Conservation (phyloP, 2,888 invertebrate species). For the Dendrolimus houi region DNA sequence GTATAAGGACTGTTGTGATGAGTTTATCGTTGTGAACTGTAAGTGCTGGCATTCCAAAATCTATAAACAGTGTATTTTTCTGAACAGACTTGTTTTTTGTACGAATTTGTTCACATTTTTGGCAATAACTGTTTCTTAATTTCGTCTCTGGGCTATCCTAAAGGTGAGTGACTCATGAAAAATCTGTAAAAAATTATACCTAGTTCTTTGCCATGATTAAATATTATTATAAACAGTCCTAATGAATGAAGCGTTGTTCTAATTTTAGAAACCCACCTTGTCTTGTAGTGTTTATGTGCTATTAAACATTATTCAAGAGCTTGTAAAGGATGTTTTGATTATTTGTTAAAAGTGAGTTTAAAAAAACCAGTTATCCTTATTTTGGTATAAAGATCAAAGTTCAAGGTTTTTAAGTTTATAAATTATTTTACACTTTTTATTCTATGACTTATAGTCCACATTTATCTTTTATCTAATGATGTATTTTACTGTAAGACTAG, state of each 20-base stretch:
- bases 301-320: not conserved
- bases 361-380: too few species aligned
- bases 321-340: too few species aligned
- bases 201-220: not conserved
- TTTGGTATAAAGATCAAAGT: too few species aligned
- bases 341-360: too few species aligned
- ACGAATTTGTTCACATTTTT: conserved; percentile 22
- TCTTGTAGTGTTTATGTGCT: conserved; percentile 4
- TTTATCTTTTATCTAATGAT: too few species aligned
- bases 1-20: not conserved
- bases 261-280: conserved; percentile 34
- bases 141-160: conserved; percentile 20
- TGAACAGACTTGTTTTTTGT: conserved; percentile 43
- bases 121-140: not conserved
- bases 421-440: too few species aligned
- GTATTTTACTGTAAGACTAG: too few species aligned
- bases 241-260: conserved; percentile 23
- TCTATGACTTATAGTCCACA: too few species aligned
- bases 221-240: not conserved
- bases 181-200: too few species aligned
- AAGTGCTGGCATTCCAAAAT: conserved; percentile 15
- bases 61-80: conserved; percentile 37
- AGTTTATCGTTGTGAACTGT: not conserved
- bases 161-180: conserved; percentile 31
- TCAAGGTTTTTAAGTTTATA: too few species aligned